Conservation (phyloP, 2,113 vertebrate species). For the Oncorhynchus gorbuscha region DNA sequence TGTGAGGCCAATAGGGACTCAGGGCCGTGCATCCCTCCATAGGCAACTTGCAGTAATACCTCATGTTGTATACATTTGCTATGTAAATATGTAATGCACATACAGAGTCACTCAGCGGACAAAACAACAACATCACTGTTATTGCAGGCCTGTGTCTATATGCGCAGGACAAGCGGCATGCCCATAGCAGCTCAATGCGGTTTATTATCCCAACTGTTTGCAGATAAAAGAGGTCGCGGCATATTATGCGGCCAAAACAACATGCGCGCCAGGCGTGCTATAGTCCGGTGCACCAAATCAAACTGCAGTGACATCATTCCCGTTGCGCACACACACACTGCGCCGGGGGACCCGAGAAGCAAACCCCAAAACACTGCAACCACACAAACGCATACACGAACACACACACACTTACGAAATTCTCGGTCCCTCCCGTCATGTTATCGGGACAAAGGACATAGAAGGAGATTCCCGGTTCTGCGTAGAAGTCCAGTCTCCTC, state of each 20-base stretch:
- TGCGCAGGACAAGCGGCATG: neutral
- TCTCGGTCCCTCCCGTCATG: conserved; percentile 84
- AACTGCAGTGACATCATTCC: conserved; percentile 66
- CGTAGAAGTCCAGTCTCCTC: conserved; percentile 95
- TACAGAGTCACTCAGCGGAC: neutral
- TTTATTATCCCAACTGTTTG: neutral
- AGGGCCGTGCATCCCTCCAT: too few species aligned
- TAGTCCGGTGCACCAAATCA: conserved; percentile 34
- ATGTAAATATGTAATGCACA: too few species aligned
- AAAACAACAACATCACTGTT: neutral
- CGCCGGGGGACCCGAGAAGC: too few species aligned
- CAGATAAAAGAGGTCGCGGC: neutral
- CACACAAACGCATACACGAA: neutral
- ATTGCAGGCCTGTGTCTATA: neutral
- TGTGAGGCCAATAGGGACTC: neutral
- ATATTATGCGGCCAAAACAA: conserved; percentile 8
- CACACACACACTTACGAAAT: conserved; percentile 81
- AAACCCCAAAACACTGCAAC: too few species aligned
- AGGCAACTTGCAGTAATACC: neutral
- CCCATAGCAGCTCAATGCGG: neutral
- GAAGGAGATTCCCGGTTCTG: conserved; percentile 94
- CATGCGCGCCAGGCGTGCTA: conserved; percentile 1
- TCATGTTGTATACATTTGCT: neutral
- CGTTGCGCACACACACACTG: conserved; percentile 9
- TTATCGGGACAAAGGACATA: conserved; percentile 91